Evolutionary conservation across 2,113 vertebrate species (phyloP).

Genomic region (Motacilla alba): DNA sequence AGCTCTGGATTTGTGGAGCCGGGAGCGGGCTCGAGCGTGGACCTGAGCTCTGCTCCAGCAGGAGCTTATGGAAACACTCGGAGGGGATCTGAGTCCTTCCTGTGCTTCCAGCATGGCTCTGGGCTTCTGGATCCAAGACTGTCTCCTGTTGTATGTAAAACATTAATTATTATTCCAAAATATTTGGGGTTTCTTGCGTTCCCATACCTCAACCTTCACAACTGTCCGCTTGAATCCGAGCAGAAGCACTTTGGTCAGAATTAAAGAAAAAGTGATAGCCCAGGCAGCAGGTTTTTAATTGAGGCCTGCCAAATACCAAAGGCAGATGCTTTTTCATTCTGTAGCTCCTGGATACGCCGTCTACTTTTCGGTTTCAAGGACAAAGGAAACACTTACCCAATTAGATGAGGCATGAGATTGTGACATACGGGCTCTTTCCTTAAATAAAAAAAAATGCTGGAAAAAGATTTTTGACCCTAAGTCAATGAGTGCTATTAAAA

Average conservation of each 20-base stretch:
- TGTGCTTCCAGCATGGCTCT: background rate
- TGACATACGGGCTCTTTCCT: slow-evolving; percentile 56
- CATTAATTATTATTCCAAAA: background rate
- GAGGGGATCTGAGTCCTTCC: background rate
- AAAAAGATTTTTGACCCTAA: slow-evolving; percentile 66
- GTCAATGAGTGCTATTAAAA: slow-evolving; percentile 66
- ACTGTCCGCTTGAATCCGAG: background rate
- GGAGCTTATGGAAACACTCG: background rate
- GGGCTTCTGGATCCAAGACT: background rate
- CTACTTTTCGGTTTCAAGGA: slow-evolving; percentile 68
- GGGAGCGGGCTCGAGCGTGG: background rate
- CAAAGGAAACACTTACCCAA: slow-evolving; percentile 69
- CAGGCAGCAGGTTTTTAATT: slow-evolving; percentile 46
- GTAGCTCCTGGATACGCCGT: slow-evolving; percentile 39
- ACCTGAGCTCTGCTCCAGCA: background rate
- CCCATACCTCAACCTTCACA: background rate
- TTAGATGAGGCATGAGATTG: slow-evolving; percentile 67
- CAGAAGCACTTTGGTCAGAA: background rate
- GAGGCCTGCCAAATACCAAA: slow-evolving; percentile 58
- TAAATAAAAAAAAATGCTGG: slow-evolving; percentile 39
- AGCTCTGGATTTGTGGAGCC: background rate
- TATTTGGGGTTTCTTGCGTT: background rate
- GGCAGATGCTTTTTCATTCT: slow-evolving; percentile 58
- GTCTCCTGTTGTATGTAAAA: background rate
- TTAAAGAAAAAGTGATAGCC: slow-evolving; percentile 17